Evolutionary conservation across 2,113 vertebrate species (phyloP), one percentile per base, ranked within the genome.

Genomic region (Octodon degus): DNA sequence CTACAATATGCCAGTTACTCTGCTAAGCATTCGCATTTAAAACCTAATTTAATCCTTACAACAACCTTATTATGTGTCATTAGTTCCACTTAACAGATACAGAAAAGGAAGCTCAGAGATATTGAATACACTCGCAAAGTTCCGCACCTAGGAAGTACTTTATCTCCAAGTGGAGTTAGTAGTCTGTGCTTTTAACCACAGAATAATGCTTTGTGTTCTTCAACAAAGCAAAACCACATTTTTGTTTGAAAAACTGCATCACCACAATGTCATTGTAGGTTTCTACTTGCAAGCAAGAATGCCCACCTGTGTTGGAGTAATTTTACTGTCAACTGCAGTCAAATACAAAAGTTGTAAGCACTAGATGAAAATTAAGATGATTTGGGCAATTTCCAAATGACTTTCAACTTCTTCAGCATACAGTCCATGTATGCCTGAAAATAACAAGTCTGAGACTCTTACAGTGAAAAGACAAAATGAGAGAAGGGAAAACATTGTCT

Each of bases 1-100:
- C 67, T 63, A 90, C 1, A 63, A 53, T 25, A 95, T 76, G 6
- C 32, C 34, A 81, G 65, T 92, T 86, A 77, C 34, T 65, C 3
- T 43, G 60, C 22, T 68, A 86, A 37, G 10, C 25, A 86, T 30
- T 72, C 79, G 89, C 55, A 92, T 92, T 85, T 85, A 91, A 94
- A 90, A 91, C 68, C n/a, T 43, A 43, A 77, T 77, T 84, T 94
- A 94, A 84, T 88, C 20, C 22, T 77, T 82, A 81, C 0, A 25
- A 43, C 40, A 76, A 40, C 40, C 40, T 76, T 76, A 76, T 43
- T 77, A 27, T 77, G 40, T 77, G 47, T 47, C 27, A 25, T 27
- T 27, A 77, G 22, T 14, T 77, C 11, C 24, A 27, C 11, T 77
- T 77, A 27, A 77, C 74, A 77, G 40, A 47, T 47, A 77, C 25